These are phyloP conservation scores for Drosophila repleta DNA, from an alignment of 1,140 invertebrate genomes.

Conservation along the genomic window DNA sequence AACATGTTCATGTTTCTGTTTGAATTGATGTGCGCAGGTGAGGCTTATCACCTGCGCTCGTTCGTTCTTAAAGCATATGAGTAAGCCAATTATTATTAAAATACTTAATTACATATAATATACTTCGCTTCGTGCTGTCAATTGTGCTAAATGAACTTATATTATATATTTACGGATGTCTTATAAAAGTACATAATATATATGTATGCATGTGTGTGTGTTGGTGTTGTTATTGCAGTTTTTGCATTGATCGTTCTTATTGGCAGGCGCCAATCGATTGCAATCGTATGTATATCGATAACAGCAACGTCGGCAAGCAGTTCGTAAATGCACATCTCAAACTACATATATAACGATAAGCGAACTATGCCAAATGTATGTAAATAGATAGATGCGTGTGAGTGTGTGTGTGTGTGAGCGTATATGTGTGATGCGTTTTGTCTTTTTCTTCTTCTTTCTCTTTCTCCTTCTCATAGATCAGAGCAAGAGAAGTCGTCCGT, in stretches of 20 bases:
- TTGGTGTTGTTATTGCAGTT: constrained; percentile 7
- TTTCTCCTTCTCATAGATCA: not conserved
- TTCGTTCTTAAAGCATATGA: constrained; percentile 42
- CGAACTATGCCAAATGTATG: not conserved
- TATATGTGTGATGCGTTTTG: constrained; percentile 1
- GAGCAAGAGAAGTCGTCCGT: not conserved
- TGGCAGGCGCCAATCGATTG: constrained; percentile 13
- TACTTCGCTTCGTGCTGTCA: constrained; percentile 22
- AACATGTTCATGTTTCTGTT: not conserved
- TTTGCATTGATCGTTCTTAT: constrained; percentile 4
- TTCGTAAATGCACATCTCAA: constrained; percentile 27
- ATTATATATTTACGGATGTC: constrained; percentile 29
- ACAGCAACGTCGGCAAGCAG: constrained; percentile 15
- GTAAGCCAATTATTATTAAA: constrained; percentile 31
- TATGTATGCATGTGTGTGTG: not conserved
- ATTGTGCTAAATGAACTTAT: constrained; percentile 72
- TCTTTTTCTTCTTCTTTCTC: no score
- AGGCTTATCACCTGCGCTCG: not conserved
- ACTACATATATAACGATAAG: constrained; percentile 29
- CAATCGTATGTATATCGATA: constrained; percentile 13
- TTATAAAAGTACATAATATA: constrained; percentile 35
- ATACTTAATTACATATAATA: constrained; percentile 33
- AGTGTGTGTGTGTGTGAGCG: constrained; percentile 1
- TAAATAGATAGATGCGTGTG: constrained; percentile 1
- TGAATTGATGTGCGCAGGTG: constrained; percentile 13